These are phyloP conservation scores for Tupaia chinensis DNA, from an alignment of 2,113 vertebrate species.

Conservation along the genomic window DNA sequence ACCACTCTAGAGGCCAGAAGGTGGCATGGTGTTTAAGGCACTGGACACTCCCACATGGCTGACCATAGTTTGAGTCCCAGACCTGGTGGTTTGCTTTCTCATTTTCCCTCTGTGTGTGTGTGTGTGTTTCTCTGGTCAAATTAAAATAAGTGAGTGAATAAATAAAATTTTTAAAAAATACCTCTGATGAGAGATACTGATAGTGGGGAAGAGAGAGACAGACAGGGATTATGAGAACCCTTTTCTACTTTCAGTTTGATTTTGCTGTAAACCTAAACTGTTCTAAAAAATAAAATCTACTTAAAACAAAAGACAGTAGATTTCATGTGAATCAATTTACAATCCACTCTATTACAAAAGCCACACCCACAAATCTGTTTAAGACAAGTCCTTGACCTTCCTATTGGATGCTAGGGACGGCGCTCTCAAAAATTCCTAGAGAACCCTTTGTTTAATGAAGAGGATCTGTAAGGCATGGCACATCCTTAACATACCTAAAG, in stretches of 20 bases:
- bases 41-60: too few species aligned
- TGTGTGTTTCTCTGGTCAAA: too few species aligned
- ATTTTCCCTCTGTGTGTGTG: too few species aligned
- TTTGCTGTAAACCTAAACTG: background rate
- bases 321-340: slow-evolving; percentile 11
- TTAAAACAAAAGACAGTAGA: background rate
- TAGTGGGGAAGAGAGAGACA: background rate
- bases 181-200: background rate
- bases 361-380: background rate
- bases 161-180: too few species aligned
- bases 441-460: background rate
- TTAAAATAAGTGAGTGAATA: too few species aligned
- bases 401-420: background rate
- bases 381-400: background rate
- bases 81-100: too few species aligned
- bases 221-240: background rate
- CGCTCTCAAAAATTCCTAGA: slow-evolving; percentile 29
- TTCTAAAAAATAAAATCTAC: background rate
- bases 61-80: too few species aligned
- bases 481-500: background rate
- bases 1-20: background rate
- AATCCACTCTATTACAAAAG: slow-evolving; percentile 13
- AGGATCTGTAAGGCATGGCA: background rate
- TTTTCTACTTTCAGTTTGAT: background rate
- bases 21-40: too few species aligned